Base-by-base conservation (phyloP, 2,888 invertebrate genomes). In the Zhengitettix transpicula region DNA sequence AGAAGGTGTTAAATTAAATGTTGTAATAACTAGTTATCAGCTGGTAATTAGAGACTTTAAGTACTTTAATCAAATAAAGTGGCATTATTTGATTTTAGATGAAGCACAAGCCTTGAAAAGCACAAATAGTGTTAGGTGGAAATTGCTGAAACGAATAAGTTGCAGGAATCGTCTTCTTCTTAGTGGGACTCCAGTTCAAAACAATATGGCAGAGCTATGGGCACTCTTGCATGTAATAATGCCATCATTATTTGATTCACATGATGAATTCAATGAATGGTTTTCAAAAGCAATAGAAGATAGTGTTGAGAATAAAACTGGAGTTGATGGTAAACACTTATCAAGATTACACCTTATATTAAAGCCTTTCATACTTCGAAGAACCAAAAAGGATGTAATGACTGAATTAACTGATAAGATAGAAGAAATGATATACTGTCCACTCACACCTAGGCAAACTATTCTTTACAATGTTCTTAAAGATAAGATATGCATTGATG, bases 221-320 rank as follows among this genome's bases (percentile, higher is more conserved):
- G 94, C 95, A 0, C 73, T 95, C 58, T 75, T 95, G n/a, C 95
- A 95, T 74, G 95, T 95, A 69, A 94, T 95, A 67, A 95, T 95
- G 94, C 95, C 95, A 5, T 91, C 93, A 0, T 74, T 95, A 58
- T 94, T 96, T 70, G 95, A 96, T 73, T 95, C 94, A 0, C 95
- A 96, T 68, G 93, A 95, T 64, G 96, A 96, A 73, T 95, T 96
- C 73, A 95, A 92, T 69, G 95, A 96, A 69, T 96, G 95, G 95
- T 95, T 96, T 74, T 93, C 94, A 0, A 96, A 95, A 71, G 96
- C 96, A 69, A 95, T 96, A 62, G 96, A 96, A 74, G 93, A 89
- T 71, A 94, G 94, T 71, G 95, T 90, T 0, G 95, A 95, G 72
- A 94, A 94, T 71, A 93, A 94, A 75, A 93, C 92, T 9, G 89